phyloP scores from a whole-genome alignment of 2,888 invertebrate genomes.

The Oxytorus armatus region DNA sequence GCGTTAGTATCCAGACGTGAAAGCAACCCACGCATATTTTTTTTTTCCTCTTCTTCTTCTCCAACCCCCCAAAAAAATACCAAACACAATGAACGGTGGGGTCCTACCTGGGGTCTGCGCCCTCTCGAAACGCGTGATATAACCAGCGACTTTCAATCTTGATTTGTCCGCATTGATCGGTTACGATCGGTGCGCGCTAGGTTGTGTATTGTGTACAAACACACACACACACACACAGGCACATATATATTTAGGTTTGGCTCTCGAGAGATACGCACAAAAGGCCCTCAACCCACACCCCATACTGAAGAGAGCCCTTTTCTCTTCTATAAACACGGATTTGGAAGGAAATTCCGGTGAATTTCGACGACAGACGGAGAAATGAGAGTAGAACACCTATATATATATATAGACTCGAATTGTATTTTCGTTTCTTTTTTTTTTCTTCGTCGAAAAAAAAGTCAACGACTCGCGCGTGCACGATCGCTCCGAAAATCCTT shows the following conservation, averaged over 20 bases:
- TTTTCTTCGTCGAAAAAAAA: constrained; percentile 52
- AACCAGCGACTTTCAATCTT: constrained; percentile 78
- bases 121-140: constrained; percentile 46
- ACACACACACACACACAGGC: too few species aligned
- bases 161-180: constrained; percentile 73
- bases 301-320: constrained; percentile 12
- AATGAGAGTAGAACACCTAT: constrained; percentile 8
- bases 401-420: constrained; percentile 59
- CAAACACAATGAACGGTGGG: constrained; percentile 52
- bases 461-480: constrained; percentile 50
- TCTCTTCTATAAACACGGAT: constrained; percentile 45
- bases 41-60: constrained; percentile 35
- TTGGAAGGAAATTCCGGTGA: constrained; percentile 15
- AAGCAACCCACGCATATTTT: constrained; percentile 59
- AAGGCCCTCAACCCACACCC: constrained; percentile 48
- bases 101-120: constrained; percentile 72
- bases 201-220: constrained; percentile 28
- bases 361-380: constrained; percentile 11
- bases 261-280: constrained; percentile 41
- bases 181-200: constrained; percentile 57
- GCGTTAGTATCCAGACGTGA: constrained; percentile 21
- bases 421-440: too few species aligned
- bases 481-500: constrained; percentile 15
- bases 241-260: constrained; percentile 19
- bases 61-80: constrained; percentile 31